These are phyloP conservation scores for Drosophila niveifrons DNA, from an alignment of 2,888 invertebrate genomes.

Conservation along the genomic window DNA sequence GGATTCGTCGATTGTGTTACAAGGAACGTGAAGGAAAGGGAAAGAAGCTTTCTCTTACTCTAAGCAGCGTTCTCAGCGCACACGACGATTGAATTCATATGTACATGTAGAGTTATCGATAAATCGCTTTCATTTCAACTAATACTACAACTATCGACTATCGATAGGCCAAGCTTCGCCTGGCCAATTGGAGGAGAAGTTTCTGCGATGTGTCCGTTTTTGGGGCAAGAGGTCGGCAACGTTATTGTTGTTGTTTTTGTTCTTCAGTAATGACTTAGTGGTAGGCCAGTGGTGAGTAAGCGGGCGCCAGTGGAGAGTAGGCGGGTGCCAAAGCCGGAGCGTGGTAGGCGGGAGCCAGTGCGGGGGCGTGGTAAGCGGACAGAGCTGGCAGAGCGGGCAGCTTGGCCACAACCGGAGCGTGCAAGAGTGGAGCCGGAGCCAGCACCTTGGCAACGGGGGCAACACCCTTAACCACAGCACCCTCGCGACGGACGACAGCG, in stretches of 20 bases:
- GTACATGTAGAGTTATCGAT: constrained; percentile 65
- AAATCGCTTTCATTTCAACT: constrained; percentile 72
- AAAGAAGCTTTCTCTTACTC: too few relatives aligned
- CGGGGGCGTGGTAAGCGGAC: constrained; percentile 42
- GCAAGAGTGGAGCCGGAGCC: constrained; percentile 75
- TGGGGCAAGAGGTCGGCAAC: constrained; percentile 65
- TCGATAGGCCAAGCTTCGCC: constrained; percentile 45
- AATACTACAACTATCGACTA: constrained; percentile 76
- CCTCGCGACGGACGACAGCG: constrained; percentile 87
- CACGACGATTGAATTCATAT: constrained; percentile 47
- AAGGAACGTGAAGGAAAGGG: too few relatives aligned
- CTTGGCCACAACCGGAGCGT: constrained; percentile 73
- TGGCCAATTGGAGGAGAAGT: constrained; percentile 49
- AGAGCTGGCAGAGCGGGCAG: constrained; percentile 60
- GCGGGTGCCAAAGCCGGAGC: constrained; percentile 44
- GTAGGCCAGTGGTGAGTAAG: constrained; percentile 61
- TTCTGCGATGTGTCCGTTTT: constrained; percentile 55
- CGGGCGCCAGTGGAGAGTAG: constrained; percentile 32
- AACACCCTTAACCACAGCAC: constrained; percentile 85
- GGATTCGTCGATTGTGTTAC: constrained; percentile 9
- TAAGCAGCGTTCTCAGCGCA: background rate
- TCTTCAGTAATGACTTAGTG: constrained; percentile 63
- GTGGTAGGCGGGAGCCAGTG: constrained; percentile 53
- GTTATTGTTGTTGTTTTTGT: background rate
- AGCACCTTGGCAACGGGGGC: constrained; percentile 82